Percentiles rank a stretch among this genome's conserved stretches.
phyloP scores from a whole-genome alignment of 2,888 invertebrate genomes.

The Agriopis aurantiaria region DNA sequence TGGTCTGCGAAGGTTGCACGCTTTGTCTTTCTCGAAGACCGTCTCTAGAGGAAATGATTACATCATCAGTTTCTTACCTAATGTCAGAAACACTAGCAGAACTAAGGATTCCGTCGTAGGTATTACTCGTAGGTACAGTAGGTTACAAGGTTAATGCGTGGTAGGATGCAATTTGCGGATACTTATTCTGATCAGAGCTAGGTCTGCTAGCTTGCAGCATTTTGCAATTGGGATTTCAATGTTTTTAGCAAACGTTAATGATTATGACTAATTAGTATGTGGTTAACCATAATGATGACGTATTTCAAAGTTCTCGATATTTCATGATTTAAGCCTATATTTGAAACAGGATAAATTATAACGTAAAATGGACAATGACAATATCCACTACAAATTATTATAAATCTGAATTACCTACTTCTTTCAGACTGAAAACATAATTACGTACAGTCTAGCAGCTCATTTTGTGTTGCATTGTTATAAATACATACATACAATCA shows the following conservation, averaged over 20 bases:
- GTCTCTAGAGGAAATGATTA: slow-evolving; percentile 33
- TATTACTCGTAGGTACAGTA: slow-evolving; percentile 3
- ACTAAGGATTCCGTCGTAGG: slow-evolving; percentile 19
- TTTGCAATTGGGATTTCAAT: slow-evolving; percentile 6
- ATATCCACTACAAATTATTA: background rate
- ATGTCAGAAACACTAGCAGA: slow-evolving; percentile 2
- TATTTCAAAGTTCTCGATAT: background rate
- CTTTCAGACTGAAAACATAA: background rate
- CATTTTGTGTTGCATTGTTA: background rate
- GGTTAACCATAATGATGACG: slow-evolving; percentile 15
- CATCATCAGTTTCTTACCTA: slow-evolving; percentile 26
- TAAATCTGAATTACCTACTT: no score
- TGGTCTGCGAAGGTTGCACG: slow-evolving; percentile 78
- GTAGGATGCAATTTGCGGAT: slow-evolving; percentile 18
- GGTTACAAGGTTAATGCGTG: slow-evolving; percentile 31
- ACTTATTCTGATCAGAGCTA: slow-evolving; percentile 27
- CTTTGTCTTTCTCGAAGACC: slow-evolving; percentile 63
- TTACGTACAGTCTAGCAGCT: background rate
- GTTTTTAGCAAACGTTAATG: slow-evolving; percentile 2
- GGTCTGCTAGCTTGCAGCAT: no score
- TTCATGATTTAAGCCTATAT: background rate
- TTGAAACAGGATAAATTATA: slow-evolving; percentile 28
- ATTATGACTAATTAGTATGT: slow-evolving; percentile 1
- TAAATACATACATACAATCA: background rate
- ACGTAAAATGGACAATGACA: slow-evolving; percentile 2